Evolutionary conservation across 2,888 invertebrate genomes (phyloP).

Genomic region (Thyatira batis): DNA sequence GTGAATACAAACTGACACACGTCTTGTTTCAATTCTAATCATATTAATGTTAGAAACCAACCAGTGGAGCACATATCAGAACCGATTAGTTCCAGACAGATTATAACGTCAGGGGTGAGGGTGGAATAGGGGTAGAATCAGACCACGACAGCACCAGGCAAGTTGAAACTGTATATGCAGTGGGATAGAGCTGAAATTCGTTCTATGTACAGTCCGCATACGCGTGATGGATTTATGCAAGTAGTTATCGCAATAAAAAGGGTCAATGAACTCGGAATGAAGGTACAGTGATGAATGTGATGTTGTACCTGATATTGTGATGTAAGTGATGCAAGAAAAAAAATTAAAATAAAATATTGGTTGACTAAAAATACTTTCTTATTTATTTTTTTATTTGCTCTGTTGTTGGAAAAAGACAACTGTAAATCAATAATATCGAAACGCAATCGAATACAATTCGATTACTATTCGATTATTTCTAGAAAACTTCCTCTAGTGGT

Average conservation of each 20-base stretch:
- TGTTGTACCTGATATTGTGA: neutral
- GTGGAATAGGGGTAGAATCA: conserved; percentile 42
- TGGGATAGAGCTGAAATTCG: conserved; percentile 5
- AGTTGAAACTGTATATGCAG: conserved; percentile 18
- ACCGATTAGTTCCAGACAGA: conserved; percentile 70
- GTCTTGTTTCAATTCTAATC: conserved; percentile 29
- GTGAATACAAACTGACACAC: neutral
- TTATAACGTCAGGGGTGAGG: conserved; percentile 61
- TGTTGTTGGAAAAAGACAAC: no score
- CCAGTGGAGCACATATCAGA: conserved; percentile 50
- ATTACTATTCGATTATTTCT: no score
- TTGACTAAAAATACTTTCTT: no score
- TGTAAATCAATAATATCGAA: no score
- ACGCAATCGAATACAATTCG: no score
- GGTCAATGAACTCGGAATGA: conserved; percentile 38
- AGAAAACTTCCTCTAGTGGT: no score
- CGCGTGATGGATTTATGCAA: conserved; percentile 37
- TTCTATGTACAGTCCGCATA: conserved; percentile 14
- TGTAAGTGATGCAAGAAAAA: no score
- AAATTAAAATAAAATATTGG: no score
- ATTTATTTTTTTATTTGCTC: no score
- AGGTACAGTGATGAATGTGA: conserved; percentile 11
- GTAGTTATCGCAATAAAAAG: conserved; percentile 32
- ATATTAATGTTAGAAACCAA: conserved; percentile 31
- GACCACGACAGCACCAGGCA: conserved; percentile 2